phyloP scores from a whole-genome alignment of 2,888 invertebrate species.

The Thymelicus sylvestris region DNA sequence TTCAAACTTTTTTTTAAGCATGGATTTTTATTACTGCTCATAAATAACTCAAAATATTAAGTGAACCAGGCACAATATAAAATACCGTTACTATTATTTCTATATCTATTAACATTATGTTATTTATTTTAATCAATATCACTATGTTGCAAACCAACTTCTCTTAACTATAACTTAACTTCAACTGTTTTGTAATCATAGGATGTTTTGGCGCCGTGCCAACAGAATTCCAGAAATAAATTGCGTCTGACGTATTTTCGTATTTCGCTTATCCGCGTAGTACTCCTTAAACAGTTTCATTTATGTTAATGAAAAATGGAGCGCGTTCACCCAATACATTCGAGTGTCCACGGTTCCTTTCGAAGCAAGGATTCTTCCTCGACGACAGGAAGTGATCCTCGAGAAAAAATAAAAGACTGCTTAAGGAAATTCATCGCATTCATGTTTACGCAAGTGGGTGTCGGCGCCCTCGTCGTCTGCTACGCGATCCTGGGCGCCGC shows the following conservation, averaged over 20 bases:
- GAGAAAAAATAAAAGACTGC: constrained; percentile 93
- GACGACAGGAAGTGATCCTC: constrained; percentile 87
- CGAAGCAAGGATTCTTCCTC: constrained; percentile 88
- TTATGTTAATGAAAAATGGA: constrained; percentile 59
- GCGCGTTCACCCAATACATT: constrained; percentile 63
- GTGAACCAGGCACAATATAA: too few species aligned
- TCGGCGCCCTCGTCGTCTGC: constrained; percentile 93
- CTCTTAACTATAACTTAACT: neutral
- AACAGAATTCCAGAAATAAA: constrained; percentile 71
- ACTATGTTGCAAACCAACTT: too few species aligned
- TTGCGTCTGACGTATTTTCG: constrained; percentile 46
- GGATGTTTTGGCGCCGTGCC: constrained; percentile 63
- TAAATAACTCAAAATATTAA: too few species aligned
- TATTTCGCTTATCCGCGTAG: constrained; percentile 38
- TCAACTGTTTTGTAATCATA: neutral
- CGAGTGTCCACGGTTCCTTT: constrained; percentile 85
- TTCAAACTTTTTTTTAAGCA: too few species aligned
- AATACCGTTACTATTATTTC: too few species aligned
- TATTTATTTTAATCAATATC: too few species aligned
- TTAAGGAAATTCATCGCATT: constrained; percentile 94
- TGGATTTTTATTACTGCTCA: too few species aligned
- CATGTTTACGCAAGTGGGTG: constrained; percentile 97
- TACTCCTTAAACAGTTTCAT: constrained; percentile 33
- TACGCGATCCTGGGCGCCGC: constrained; percentile 94
- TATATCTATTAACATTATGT: too few species aligned